Percentiles rank a stretch among this genome's conserved stretches.
Evolutionary conservation across 2,888 invertebrate species (phyloP).

Genomic region (Synanthedon tipuliformis): DNA sequence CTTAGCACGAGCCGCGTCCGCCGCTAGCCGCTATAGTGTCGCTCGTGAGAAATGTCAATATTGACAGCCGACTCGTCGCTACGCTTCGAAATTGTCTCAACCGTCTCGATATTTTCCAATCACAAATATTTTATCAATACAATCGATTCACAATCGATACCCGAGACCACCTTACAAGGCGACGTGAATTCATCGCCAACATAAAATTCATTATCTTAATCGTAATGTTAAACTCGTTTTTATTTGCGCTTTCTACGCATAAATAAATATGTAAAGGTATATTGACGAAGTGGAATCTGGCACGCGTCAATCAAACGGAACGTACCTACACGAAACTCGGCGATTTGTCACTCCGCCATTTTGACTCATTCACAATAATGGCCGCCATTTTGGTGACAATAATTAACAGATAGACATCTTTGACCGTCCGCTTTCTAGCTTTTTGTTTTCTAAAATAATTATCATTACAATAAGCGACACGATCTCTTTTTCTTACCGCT

Average conservation of each 20-base stretch:
- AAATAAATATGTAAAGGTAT: constrained; percentile 63
- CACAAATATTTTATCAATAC: constrained; percentile 38
- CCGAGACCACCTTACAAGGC: constrained; percentile 23
- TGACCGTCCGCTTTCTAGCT: constrained; percentile 60
- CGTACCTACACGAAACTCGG: constrained; percentile 42
- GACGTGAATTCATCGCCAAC: constrained; percentile 30
- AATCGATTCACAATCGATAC: constrained; percentile 22
- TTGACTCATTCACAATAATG: constrained; percentile 54
- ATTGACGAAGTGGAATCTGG: constrained; percentile 53
- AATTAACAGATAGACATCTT: constrained; percentile 67
- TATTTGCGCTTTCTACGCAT: constrained; percentile 67
- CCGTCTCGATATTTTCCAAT: constrained; percentile 62
- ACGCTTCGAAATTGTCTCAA: constrained; percentile 66
- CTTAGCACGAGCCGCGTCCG: constrained; percentile 49
- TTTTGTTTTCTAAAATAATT: constrained; percentile 68
- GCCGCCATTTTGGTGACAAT: constrained; percentile 66
- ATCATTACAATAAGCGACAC: constrained; percentile 64
- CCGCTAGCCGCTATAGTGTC: constrained; percentile 17
- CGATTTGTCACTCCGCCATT: constrained; percentile 66
- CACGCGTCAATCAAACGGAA: constrained; percentile 68
- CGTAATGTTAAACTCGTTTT: constrained; percentile 53
- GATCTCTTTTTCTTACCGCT: constrained; percentile 64
- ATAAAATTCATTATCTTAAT: constrained; percentile 53
- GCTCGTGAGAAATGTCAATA: constrained; percentile 68
- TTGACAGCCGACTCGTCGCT: constrained; percentile 41